A percentile compares a stretch with the other conserved stretches of the same genome.
phyloP scores from a whole-genome alignment of 2,797 vertebrate genomes.

The Tokudaia muenninki region DNA sequence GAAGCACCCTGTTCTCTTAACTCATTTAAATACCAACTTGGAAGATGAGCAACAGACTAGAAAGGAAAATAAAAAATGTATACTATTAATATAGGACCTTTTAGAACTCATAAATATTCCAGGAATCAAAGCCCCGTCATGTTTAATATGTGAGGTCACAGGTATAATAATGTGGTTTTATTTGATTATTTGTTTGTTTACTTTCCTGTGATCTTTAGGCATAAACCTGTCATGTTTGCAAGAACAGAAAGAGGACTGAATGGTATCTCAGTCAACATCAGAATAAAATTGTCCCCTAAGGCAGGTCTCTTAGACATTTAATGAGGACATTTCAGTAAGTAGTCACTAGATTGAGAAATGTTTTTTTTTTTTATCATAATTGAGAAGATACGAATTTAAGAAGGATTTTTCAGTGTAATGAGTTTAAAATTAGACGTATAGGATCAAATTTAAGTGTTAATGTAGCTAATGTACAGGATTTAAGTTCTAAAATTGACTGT shows the following conservation, averaged over 20 bases:
- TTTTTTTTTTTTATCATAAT: slow-evolving; percentile 41
- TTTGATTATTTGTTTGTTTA: background rate
- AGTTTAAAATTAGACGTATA: background rate
- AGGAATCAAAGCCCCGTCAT: background rate
- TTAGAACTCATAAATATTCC: slow-evolving; percentile 24
- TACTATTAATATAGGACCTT: background rate
- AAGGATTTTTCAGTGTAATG: slow-evolving; percentile 26
- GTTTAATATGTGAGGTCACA: background rate
- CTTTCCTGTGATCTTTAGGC: slow-evolving; percentile 2
- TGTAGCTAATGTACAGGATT: background rate
- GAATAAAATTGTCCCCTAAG: background rate
- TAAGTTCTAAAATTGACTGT: background rate
- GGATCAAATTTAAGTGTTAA: slow-evolving; percentile 5
- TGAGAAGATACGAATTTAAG: slow-evolving; percentile 30
- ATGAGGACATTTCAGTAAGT: background rate
- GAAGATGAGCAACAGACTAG: slow-evolving; percentile 28
- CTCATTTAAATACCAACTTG: slow-evolving; percentile 30
- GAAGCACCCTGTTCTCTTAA: background rate
- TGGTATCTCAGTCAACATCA: background rate
- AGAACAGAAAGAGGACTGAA: slow-evolving; percentile 12
- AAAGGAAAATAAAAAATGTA: background rate
- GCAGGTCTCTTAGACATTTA: background rate
- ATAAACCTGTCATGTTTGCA: background rate
- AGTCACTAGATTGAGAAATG: background rate
- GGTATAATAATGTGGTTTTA: background rate